These are phyloP conservation scores for Harpegnathos saltator DNA, from an alignment of 1,140 invertebrate species.

Conservation along the genomic window DNA sequence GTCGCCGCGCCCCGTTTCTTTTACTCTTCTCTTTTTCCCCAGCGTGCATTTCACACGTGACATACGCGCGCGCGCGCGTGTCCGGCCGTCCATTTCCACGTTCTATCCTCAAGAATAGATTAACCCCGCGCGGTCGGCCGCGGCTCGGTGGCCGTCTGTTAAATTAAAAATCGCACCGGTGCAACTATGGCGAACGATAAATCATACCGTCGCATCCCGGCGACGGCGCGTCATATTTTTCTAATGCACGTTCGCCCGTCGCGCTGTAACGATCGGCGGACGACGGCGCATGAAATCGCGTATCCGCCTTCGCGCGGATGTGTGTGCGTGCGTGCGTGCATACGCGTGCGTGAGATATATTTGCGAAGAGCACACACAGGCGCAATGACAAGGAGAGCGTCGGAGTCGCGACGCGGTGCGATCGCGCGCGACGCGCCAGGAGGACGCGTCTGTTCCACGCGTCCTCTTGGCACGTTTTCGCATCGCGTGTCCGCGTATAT, in stretches of 20 bases:
- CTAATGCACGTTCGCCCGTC: slow-evolving; percentile 12
- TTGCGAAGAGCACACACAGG: too few relatives aligned
- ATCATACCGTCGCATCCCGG: neutral
- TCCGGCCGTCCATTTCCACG: neutral
- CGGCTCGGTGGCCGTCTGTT: neutral
- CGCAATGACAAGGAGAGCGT: too few relatives aligned
- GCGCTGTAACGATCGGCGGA: slow-evolving; percentile 22
- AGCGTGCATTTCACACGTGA: too few relatives aligned
- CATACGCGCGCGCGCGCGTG: too few relatives aligned
- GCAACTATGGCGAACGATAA: neutral
- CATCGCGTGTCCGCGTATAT: slow-evolving; percentile 18
- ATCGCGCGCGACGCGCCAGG: too few relatives aligned
- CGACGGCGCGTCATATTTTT: slow-evolving; percentile 14
- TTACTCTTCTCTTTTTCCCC: neutral
- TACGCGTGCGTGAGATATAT: slow-evolving; percentile 19
- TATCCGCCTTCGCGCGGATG: neutral
- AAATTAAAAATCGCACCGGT: slow-evolving; percentile 36
- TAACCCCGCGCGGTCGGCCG: neutral
- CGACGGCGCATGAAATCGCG: slow-evolving; percentile 22
- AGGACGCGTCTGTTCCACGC: neutral
- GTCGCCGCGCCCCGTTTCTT: neutral
- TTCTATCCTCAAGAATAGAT: slow-evolving; percentile 11
- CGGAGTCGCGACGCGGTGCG: too few relatives aligned
- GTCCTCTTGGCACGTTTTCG: slow-evolving; percentile 39
- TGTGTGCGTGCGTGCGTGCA: neutral